Conservation (phyloP, 2,888 invertebrate species). For the Clitarchus hookeri region DNA sequence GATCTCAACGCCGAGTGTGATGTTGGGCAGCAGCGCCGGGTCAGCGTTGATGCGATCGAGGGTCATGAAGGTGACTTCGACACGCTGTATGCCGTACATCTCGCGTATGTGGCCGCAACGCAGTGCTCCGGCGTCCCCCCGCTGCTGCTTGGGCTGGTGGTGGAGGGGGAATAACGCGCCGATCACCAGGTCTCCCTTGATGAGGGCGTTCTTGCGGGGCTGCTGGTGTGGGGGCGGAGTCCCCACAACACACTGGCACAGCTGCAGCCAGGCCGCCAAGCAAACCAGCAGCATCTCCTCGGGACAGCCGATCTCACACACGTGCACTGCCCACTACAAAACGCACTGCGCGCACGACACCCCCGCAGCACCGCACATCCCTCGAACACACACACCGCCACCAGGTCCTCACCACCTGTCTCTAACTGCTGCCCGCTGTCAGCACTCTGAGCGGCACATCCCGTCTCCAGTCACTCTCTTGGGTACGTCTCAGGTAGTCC, state of each 20-base stretch:
- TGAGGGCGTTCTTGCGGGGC: slow-evolving; percentile 55
- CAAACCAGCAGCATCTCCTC: not conserved
- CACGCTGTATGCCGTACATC: slow-evolving; percentile 75
- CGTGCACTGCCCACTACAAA: not conserved
- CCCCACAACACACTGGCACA: not conserved
- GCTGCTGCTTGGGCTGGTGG: slow-evolving; percentile 55
- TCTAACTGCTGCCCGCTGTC: not conserved
- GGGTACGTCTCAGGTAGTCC: not conserved
- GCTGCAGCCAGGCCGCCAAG: not conserved
- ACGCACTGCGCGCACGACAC: too few species aligned
- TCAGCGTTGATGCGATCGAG: slow-evolving; percentile 68
- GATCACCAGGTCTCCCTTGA: slow-evolving; percentile 62
- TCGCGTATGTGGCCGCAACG: slow-evolving; percentile 67
- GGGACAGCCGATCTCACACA: not conserved
- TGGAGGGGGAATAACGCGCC: slow-evolving; percentile 63
- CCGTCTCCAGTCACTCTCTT: not conserved
- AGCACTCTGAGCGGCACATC: too few species aligned
- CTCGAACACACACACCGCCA: too few species aligned
- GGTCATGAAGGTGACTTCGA: slow-evolving; percentile 66
- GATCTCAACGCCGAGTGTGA: slow-evolving; percentile 70
- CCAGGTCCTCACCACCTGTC: not conserved
- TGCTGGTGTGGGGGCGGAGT: slow-evolving; percentile 30
- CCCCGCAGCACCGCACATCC: too few species aligned
- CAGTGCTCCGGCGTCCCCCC: slow-evolving; percentile 45
- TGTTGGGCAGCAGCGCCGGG: slow-evolving; percentile 60